These are phyloP conservation scores for Scyliorhinus canicula DNA, from an alignment of 2,797 vertebrate species.

Conservation along the genomic window DNA sequence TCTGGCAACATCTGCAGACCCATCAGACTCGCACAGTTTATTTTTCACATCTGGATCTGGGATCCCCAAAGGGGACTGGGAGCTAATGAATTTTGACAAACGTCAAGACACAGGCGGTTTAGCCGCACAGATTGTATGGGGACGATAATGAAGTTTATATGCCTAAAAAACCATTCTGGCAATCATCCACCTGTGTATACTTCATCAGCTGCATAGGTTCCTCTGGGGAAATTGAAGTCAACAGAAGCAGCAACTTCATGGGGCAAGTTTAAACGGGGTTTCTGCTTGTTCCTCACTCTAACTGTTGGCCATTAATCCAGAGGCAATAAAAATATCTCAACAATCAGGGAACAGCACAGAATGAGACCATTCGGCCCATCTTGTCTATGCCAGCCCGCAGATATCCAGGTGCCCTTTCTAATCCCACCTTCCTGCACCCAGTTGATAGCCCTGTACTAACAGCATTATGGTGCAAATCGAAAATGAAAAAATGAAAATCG, in stretches of 20 bases:
- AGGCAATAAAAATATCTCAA: not conserved
- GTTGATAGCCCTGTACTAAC: too few relatives aligned
- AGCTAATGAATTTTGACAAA: not conserved
- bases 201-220: not conserved
- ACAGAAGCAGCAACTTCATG: not conserved
- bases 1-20: not conserved
- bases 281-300: not conserved
- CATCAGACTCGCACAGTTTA: not conserved
- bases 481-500: too few relatives aligned
- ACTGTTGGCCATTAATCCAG: not conserved
- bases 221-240: not conserved
- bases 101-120: not conserved
- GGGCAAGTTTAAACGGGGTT: not conserved
- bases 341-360: not conserved
- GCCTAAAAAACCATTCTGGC: not conserved
- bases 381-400: too few relatives aligned
- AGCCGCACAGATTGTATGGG: not conserved
- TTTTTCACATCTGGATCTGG: not conserved
- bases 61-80: not conserved
- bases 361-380: too few relatives aligned
- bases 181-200: not conserved
- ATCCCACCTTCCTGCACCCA: too few relatives aligned
- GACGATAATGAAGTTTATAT: not conserved
- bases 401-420: too few relatives aligned
- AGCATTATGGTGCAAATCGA: too few relatives aligned